Percentiles rank a stretch among this genome's conserved stretches.
These are phyloP conservation scores for Nemopilema nomurai DNA, from an alignment of 30 jellyfish, hydroid and myxozoan species.

Conservation along the genomic window DNA sequence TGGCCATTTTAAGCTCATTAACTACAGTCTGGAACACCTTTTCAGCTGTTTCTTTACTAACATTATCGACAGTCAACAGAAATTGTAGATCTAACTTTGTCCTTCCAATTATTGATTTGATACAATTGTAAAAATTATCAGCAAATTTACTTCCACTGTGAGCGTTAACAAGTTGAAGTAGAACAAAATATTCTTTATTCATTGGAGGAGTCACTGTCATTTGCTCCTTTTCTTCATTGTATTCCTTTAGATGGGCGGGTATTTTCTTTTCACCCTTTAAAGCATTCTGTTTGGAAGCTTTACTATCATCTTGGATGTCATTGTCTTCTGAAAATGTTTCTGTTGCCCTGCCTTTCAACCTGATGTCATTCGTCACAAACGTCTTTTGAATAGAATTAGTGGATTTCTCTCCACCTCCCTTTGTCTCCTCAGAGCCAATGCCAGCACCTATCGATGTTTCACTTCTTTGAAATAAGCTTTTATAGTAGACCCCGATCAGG, in stretches of 20 bases:
- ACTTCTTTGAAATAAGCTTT: background rate
- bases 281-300: too few species aligned
- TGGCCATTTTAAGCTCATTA: background rate
- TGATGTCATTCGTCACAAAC: too few species aligned
- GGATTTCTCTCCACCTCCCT: background rate
- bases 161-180: conserved; percentile 78
- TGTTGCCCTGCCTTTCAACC: too few species aligned
- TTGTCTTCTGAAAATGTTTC: too few species aligned
- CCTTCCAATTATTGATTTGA: conserved; percentile 45
- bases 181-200: conserved; percentile 26
- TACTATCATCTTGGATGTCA: too few species aligned
- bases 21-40: conserved; percentile 18
- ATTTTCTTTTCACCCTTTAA: background rate
- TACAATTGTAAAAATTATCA: conserved; percentile 38
- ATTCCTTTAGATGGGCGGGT: background rate
- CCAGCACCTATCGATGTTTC: background rate
- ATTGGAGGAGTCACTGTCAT: background rate
- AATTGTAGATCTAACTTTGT: conserved; percentile 36
- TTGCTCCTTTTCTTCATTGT: background rate
- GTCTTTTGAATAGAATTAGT: too few species aligned
- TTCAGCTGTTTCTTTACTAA: conserved; percentile 60
- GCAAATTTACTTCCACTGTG: conserved; percentile 58
- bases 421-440: background rate
- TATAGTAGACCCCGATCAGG: background rate
- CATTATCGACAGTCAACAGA: conserved; percentile 48